These are phyloP conservation scores for Dipodomys ordii DNA, from an alignment of 2,113 vertebrate species.

Conservation along the genomic window DNA sequence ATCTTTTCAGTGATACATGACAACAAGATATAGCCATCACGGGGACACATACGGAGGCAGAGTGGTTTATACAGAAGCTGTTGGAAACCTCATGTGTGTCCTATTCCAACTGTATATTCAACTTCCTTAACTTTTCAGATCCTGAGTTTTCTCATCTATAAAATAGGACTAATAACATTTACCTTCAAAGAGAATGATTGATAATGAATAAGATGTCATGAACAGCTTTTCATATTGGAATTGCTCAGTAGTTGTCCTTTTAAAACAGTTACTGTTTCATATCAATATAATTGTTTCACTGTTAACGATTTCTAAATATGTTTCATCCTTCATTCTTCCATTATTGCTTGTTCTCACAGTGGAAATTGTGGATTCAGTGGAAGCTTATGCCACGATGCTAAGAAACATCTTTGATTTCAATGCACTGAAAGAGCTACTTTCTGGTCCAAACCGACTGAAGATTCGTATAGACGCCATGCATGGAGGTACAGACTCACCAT, in stretches of 20 bases:
- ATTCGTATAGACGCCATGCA: slow-evolving; percentile 98
- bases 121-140: neutral
- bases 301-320: neutral
- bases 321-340: neutral
- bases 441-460: slow-evolving; percentile 93
- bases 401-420: slow-evolving; percentile 96
- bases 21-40: neutral
- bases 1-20: slow-evolving; percentile 7
- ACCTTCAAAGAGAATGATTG: neutral
- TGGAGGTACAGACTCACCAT: slow-evolving; percentile 89
- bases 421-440: slow-evolving; percentile 95
- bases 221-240: neutral
- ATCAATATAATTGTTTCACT: neutral
- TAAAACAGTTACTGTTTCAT: neutral
- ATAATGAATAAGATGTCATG: neutral
- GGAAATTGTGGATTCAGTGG: slow-evolving; percentile 98
- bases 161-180: neutral
- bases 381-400: slow-evolving; percentile 95
- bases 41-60: neutral
- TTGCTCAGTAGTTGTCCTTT: neutral
- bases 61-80: neutral
- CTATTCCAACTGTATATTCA: neutral
- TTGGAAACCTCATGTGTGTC: neutral
- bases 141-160: neutral
- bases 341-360: slow-evolving; percentile 85